These are phyloP conservation scores for Aphidius gifuensis DNA, from an alignment of 1,140 invertebrate genomes.

Conservation along the genomic window DNA sequence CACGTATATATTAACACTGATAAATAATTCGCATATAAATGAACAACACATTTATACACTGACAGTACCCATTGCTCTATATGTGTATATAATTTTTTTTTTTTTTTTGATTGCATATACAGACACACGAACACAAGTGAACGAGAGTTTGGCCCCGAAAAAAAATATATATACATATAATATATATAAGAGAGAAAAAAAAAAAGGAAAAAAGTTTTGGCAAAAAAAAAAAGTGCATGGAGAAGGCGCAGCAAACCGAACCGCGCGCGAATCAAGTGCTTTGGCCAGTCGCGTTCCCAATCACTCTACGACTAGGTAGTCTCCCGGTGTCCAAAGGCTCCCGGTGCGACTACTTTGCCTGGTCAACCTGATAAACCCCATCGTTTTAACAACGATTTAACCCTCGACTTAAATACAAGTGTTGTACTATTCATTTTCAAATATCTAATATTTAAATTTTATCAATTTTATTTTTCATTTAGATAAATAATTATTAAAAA, in stretches of 20 bases:
- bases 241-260: constrained; percentile 55
- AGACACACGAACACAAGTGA: neutral
- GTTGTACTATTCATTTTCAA: too few species aligned
- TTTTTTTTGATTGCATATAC: neutral
- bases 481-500: too few species aligned
- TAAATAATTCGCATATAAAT: constrained; percentile 32
- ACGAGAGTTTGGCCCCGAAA: constrained; percentile 42
- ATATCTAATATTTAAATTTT: too few species aligned
- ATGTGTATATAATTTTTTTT: too few species aligned
- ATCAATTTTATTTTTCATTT: too few species aligned
- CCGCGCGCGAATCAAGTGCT: constrained; percentile 57
- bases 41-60: neutral
- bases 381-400: constrained; percentile 9
- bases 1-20: constrained; percentile 10
- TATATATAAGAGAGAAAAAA: constrained; percentile 1
- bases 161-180: constrained; percentile 18
- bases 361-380: constrained; percentile 8
- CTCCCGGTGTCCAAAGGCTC: constrained; percentile 46
- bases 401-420: constrained; percentile 18
- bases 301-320: constrained; percentile 58
- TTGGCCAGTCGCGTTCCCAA: constrained; percentile 58
- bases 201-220: neutral
- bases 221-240: constrained; percentile 46
- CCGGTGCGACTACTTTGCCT: constrained; percentile 32
- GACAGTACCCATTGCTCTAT: constrained; percentile 16